phyloP scores from a whole-genome alignment of 2,113 vertebrate species.

The Antennarius striatus region DNA sequence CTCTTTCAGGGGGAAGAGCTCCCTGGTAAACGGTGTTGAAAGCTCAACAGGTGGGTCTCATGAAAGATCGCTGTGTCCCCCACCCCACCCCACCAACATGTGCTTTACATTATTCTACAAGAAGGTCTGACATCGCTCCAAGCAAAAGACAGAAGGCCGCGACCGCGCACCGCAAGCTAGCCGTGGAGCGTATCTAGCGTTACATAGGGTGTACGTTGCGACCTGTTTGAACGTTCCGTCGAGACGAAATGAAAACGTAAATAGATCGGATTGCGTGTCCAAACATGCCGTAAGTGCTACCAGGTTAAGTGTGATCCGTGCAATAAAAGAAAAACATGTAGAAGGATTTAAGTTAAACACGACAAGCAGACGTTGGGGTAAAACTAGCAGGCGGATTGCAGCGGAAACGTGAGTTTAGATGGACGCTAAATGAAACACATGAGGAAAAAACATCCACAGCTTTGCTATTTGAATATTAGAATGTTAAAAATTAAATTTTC shows the following conservation, averaged over 20 bases:
- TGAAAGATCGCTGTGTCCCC: slow-evolving; percentile 82
- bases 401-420: slow-evolving; percentile 50
- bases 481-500: slow-evolving; percentile 50
- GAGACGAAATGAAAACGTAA: slow-evolving; percentile 54
- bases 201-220: slow-evolving; percentile 54
- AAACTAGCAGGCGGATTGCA: slow-evolving; percentile 26
- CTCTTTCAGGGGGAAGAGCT: too few species aligned
- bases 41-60: slow-evolving; percentile 90
- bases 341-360: slow-evolving; percentile 16
- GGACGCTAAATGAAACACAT: slow-evolving; percentile 71
- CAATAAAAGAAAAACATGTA: slow-evolving; percentile 57
- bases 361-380: slow-evolving; percentile 29
- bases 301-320: slow-evolving; percentile 47
- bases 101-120: slow-evolving; percentile 87
- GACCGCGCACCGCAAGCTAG: slow-evolving; percentile 57
- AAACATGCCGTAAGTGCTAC: slow-evolving; percentile 49
- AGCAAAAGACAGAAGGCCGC: slow-evolving; percentile 77
- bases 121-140: slow-evolving; percentile 87
- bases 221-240: slow-evolving; percentile 43
- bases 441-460: slow-evolving; percentile 62
- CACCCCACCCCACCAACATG: slow-evolving; percentile 83
- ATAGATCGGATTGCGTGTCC: slow-evolving; percentile 59
- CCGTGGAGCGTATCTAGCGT: slow-evolving; percentile 66
- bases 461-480: slow-evolving; percentile 50
- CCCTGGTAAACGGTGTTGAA: slow-evolving; percentile 81